These are phyloP conservation scores for Tetrapedia diversipes DNA, from an alignment of 2,888 invertebrate species.

Conservation along the genomic window DNA sequence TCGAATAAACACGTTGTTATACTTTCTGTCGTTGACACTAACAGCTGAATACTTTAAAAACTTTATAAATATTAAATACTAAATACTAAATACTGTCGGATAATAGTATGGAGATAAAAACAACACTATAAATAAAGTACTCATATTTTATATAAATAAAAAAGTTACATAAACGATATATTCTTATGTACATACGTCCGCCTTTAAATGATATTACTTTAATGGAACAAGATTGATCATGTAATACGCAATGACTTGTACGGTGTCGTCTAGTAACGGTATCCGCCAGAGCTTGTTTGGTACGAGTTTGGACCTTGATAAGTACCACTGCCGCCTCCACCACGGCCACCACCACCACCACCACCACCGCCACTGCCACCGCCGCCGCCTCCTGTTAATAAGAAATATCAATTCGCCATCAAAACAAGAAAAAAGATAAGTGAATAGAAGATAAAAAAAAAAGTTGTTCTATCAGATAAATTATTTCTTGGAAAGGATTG, in stretches of 20 bases:
- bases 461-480: not conserved
- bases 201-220: constrained; percentile 46
- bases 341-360: constrained; percentile 53
- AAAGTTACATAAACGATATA: constrained; percentile 65
- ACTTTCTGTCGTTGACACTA: not conserved
- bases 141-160: constrained; percentile 65
- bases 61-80: no score
- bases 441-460: not conserved
- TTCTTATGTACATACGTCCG: constrained; percentile 65
- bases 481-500: not conserved
- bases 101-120: not conserved
- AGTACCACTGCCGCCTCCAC: constrained; percentile 62
- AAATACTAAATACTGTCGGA: not conserved
- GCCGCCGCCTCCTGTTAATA: constrained; percentile 55
- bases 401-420: not conserved
- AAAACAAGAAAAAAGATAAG: no score
- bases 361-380: constrained; percentile 62
- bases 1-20: not conserved
- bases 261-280: constrained; percentile 68
- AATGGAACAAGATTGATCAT: constrained; percentile 55
- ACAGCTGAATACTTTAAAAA: no score
- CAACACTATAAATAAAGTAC: constrained; percentile 38
- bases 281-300: constrained; percentile 72
- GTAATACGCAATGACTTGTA: constrained; percentile 51
- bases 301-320: constrained; percentile 77